These are phyloP conservation scores for Desmodus rotundus DNA, from an alignment of 2,113 vertebrate species.

Conservation along the genomic window DNA sequence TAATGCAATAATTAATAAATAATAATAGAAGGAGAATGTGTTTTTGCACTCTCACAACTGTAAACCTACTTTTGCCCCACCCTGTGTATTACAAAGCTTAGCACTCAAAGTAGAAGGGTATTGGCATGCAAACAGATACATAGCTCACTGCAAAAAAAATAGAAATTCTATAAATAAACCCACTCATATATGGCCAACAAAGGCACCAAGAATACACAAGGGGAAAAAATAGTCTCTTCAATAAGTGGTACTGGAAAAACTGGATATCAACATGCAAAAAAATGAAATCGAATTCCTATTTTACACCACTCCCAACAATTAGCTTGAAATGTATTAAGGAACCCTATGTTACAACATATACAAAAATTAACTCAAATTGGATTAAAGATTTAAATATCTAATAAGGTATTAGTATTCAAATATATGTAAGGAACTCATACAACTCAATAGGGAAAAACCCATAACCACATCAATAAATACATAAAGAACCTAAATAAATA, in stretches of 20 bases:
- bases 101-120: background rate
- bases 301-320: background rate
- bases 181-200: too few species aligned
- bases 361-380: background rate
- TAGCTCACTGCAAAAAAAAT: background rate
- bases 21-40: background rate
- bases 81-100: background rate
- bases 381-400: background rate
- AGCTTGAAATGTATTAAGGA: background rate
- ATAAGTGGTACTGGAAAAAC: background rate
- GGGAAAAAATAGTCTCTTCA: background rate
- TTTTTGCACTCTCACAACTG: background rate
- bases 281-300: background rate
- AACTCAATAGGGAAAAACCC: background rate
- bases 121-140: background rate
- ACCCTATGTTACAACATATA: background rate
- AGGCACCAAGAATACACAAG: background rate
- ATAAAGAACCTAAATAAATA: background rate
- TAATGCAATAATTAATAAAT: background rate
- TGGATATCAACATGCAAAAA: background rate
- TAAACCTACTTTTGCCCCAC: background rate
- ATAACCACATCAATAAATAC: background rate
- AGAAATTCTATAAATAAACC: background rate
- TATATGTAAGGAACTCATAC: background rate
- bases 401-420: background rate